phyloP scores from a whole-genome alignment of 2,797 vertebrate genomes.

The Galagoides demidoff region DNA sequence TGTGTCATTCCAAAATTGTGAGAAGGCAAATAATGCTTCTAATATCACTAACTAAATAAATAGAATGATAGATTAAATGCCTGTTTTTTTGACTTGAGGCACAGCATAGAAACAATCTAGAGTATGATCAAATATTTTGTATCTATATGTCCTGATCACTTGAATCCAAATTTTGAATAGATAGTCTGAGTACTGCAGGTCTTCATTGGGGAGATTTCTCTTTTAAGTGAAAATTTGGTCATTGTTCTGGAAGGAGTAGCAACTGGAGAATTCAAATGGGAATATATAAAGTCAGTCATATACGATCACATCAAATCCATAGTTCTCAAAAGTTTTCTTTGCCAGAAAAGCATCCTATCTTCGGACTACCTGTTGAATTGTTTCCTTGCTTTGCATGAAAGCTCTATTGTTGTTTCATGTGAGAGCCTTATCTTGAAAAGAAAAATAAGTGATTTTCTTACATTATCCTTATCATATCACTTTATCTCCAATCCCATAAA shows the following conservation, averaged over 20 bases:
- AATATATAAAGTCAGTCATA: not conserved
- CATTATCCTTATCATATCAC: not conserved
- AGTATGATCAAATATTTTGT: not conserved
- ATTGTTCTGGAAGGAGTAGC: not conserved
- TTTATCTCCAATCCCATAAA: not conserved
- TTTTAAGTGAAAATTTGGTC: not conserved
- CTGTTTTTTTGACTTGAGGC: not conserved
- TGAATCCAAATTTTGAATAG: not conserved
- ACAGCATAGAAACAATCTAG: not conserved
- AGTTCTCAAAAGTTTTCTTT: not conserved
- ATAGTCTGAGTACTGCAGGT: not conserved
- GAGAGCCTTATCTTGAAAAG: not conserved
- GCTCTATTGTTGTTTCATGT: not conserved
- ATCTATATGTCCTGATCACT: not conserved
- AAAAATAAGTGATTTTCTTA: not conserved
- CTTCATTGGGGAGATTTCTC: not conserved
- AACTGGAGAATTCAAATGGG: not conserved
- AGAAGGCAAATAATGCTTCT: not conserved
- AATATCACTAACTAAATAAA: not conserved
- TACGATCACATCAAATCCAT: not conserved
- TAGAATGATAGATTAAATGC: not conserved
- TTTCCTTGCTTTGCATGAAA: not conserved
- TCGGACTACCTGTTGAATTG: not conserved
- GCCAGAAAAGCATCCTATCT: not conserved
- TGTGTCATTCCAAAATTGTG: not conserved